Conservation (phyloP, 2,888 invertebrate genomes). For the Polymixis flavicincta region DNA sequence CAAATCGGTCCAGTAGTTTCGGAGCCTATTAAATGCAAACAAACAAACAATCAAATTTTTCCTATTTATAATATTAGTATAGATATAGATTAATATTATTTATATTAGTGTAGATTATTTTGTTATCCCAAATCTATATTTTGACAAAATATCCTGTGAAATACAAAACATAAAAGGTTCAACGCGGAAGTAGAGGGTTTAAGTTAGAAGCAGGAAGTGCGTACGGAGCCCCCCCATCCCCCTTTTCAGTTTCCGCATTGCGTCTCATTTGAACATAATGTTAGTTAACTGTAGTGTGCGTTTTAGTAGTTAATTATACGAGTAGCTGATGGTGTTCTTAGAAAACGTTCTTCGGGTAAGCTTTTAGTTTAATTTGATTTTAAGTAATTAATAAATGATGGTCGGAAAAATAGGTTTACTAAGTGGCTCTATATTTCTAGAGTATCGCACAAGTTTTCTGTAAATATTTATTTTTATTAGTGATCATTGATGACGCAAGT, state of each 20-base stretch:
- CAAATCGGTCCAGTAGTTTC: no score
- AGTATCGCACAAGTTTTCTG: background rate
- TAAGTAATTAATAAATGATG: background rate
- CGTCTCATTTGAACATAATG: conserved; percentile 58
- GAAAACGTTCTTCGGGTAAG: background rate
- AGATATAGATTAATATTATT: no score
- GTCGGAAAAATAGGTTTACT: background rate
- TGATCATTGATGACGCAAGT: background rate
- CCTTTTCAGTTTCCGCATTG: conserved; percentile 63
- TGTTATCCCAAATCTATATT: conserved; percentile 15
- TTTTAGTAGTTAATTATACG: conserved; percentile 26
- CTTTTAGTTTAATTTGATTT: conserved; percentile 3
- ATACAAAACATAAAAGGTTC: conserved; percentile 23
- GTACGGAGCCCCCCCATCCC: conserved; percentile 17
- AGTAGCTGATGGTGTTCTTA: background rate
- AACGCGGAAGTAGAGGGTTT: conserved; percentile 29
- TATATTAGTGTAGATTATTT: no score
- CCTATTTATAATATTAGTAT: no score
- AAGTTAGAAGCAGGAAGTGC: conserved; percentile 51
- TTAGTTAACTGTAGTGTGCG: conserved; percentile 38
- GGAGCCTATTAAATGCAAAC: no score
- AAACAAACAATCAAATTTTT: no score
- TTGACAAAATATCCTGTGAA: conserved; percentile 14
- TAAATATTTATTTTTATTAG: background rate
- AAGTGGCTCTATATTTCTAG: background rate